Base-by-base conservation (phyloP, 1,140 invertebrate species). In the Drosophila pachea region DNA sequence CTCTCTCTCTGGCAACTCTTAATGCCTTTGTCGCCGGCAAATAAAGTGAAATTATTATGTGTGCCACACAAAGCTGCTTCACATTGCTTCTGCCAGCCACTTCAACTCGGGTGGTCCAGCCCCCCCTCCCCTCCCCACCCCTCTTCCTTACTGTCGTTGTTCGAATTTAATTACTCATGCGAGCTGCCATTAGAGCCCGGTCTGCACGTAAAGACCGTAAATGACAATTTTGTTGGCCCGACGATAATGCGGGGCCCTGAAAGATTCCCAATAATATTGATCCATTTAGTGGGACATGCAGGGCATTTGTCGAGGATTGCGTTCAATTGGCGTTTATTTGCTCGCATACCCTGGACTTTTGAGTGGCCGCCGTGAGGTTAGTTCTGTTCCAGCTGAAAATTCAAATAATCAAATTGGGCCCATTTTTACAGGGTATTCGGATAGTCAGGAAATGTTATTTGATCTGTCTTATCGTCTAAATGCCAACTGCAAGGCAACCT, bases 1-100 rank as follows among this genome's bases (percentile, higher is more conserved):
- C 43, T 35, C 49, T 42, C 31, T 45, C 65, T 53, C 22, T 47
- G 0, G 55, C 61, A 59, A 71, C 68, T 66, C 47, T 60, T 70
- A 56, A 64, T 68, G 53, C 31, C 61, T 70, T 52, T 68, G 63
- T 47, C 66, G 35, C 69, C 54, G 63, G 66, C 65, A 76, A 66
- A 67, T 81, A 83, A 83, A 83, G 81, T 84, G 81, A 86, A 84
- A 86, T 86, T 79, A 84, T 86, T 68, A 78, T 69, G 73, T 54
- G 71, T 63, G 68, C 49, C 66, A 65, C 45, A 78, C 49, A 73
- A 76, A 68, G 62, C 67, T 22, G 67, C 66, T 68, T 74, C 59
- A 52, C 49, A 56, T 68, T 79, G 56, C 59, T 73, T 74, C 76
- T 74, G 58, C 36, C 52, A 45, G 59, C 43, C 52, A 76, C 79